Base-by-base conservation (phyloP, 2,888 invertebrate species). In the Sthenelais limicola region DNA sequence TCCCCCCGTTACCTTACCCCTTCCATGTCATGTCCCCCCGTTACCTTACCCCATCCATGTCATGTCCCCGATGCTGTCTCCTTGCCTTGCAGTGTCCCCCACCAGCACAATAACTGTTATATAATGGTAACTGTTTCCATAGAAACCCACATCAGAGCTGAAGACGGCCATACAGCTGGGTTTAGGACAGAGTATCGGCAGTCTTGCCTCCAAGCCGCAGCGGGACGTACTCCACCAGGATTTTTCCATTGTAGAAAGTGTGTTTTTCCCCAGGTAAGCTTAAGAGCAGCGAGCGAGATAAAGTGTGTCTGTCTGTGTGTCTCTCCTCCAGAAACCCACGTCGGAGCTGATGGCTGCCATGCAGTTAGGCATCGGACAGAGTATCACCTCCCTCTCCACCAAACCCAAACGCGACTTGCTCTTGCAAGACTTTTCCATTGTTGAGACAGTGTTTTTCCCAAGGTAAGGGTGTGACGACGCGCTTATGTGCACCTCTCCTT, bases 391-490 rank as follows among this genome's bases (percentile, higher is more conserved):
- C 79, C 91, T 98, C 81, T 72, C 98, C 35, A 96, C 96, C 75
- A 97, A 97, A 89, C 98, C 98, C 9, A 97, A 97, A 89, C 92
- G 98, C 81, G 98, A 99, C 91, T 91, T 99, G 73, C 92, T 99
- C 78, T 97, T 98, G 94, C 98, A 98, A 89, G 99, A 99, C 90
- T 99, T 99, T 90, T 97, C 97, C 93, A 97, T 98, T 35, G 97
- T 99, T 68, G 98, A 99, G 89, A 97, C 96, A 80, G 97, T 97
- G 62, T 94, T 95, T 88, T 99, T 99, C 90, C 97, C 98, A 26
- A 93, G 93, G 90, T 90, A 80, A 80, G 85, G 35, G 62, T 32
- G 62, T 38, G 56, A 56, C 32, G n/a, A n/a, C n/a, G n/a, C n/a
- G n/a, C n/a, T n/a, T n/a, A n/a, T n/a, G n/a, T n/a, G n/a, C n/a